phyloP scores from a whole-genome alignment of 2,797 vertebrate species.

The Chromis chromis region DNA sequence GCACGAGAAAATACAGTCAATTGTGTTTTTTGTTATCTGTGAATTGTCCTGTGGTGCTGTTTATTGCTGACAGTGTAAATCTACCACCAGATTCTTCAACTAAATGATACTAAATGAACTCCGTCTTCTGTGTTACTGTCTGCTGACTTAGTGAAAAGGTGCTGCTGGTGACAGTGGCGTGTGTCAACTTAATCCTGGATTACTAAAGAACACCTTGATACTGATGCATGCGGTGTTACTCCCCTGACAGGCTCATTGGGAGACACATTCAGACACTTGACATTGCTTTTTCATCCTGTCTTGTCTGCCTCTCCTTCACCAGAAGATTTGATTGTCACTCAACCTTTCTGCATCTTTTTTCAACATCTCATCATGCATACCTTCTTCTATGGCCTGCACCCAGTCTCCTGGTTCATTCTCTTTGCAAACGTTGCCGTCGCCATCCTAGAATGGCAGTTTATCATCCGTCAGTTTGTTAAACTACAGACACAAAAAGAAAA shows the following conservation, averaged over 20 bases:
- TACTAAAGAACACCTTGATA: constrained; percentile 53
- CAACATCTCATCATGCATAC: constrained; percentile 55
- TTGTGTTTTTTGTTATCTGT: background rate
- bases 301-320: background rate
- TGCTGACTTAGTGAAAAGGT: constrained; percentile 62
- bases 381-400: constrained; percentile 77
- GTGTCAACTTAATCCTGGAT: constrained; percentile 75
- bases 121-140: constrained; percentile 6
- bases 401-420: constrained; percentile 76
- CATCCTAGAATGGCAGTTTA: constrained; percentile 77
- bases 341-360: background rate
- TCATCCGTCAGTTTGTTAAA: constrained; percentile 46
- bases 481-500: background rate
- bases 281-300: background rate
- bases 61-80: constrained; percentile 11
- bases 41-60: background rate
- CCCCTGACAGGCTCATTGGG: constrained; percentile 9
- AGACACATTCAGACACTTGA: constrained; percentile 26
- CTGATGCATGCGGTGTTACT: constrained; percentile 7
- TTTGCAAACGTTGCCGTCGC: constrained; percentile 61
- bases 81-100: background rate
- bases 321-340: background rate
- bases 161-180: constrained; percentile 27
- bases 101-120: constrained; percentile 1
- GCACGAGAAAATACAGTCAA: background rate